Evolutionary conservation across 23 tunicate genomes (phyloP), one percentile per base, ranked within the genome.

Genomic region (Trididemnum miniatum): DNA sequence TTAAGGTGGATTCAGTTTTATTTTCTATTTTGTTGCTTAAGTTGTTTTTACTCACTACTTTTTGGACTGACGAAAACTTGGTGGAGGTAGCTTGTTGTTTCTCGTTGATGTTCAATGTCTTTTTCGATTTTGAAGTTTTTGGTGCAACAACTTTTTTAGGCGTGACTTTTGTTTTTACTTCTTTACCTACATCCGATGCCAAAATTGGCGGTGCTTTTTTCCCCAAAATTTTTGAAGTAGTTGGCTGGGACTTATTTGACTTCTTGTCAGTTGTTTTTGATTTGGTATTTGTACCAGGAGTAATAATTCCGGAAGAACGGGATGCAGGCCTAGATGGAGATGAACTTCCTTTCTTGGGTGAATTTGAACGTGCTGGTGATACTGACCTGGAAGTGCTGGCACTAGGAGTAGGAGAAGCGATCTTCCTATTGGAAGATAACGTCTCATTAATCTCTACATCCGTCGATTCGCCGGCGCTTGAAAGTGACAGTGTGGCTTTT

Each of bases 321-420:
- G 84, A 80, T 1, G 84, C 84, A 27, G 84, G 84, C 23, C 84
- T 37, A 1, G 52, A 80, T 20, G 66, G 82, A 15, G 84, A 59
- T 1, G 54, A 15, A 34, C 51, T 31, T 5, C 84, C 59, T 24
- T 80, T 63, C 3, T 26, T 33, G 7, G 73, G n/a, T n/a, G 51
- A 5, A 12, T 54, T 54, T n/a, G 36, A 22, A 52, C 74, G 84
- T 30, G 44, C 15, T 20, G 57, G 69, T 12, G 84, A 63, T 34
- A 23, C 54, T 1, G 73, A 35, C 31, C 31, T 59, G 29, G 49
- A 37, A 27, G 74, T 36, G 20, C 59, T 80, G 2, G 49, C 54
- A 26, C 39, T 52, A 30, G 36, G 15, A 26, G 37, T 51, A 18
- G 69, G 27, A 2, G 69, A 52, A 5, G 69, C 37, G 9, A 67